Evolutionary conservation across 2,113 vertebrate species (phyloP).

Genomic region (Seriola rivoliana): DNA sequence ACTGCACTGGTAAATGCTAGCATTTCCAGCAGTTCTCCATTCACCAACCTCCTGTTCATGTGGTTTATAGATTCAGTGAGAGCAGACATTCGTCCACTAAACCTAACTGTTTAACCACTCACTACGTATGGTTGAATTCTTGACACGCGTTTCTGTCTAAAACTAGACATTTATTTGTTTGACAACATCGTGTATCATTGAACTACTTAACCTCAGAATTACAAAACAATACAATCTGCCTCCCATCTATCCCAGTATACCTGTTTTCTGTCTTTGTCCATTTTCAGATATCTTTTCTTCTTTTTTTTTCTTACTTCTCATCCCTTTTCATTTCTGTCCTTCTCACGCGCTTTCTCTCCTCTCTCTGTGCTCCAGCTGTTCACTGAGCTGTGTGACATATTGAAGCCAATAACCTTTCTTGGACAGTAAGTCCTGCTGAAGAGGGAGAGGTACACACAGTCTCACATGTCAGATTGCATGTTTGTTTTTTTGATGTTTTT

Average conservation of each 20-base stretch:
- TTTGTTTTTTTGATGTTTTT: neutral
- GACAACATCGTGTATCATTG: neutral
- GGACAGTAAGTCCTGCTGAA: conserved; percentile 42
- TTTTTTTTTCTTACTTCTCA: neutral
- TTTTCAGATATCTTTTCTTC: too few relatives aligned
- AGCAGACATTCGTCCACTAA: too few relatives aligned
- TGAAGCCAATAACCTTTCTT: conserved; percentile 74
- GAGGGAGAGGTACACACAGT: neutral
- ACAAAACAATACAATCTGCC: neutral
- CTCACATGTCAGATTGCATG: conserved; percentile 8
- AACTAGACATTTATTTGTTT: neutral
- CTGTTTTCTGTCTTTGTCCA: neutral
- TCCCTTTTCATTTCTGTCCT: conserved; percentile 52
- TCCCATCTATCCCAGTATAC: too few relatives aligned
- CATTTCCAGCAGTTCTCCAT: too few relatives aligned
- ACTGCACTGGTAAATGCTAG: too few relatives aligned
- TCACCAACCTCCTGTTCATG: too few relatives aligned
- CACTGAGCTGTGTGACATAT: conserved; percentile 76
- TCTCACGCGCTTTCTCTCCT: conserved; percentile 2
- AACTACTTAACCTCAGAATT: neutral
- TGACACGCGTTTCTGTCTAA: neutral
- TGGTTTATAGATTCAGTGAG: too few relatives aligned
- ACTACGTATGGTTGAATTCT: too few relatives aligned
- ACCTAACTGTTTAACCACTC: too few relatives aligned
- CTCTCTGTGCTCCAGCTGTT: conserved; percentile 61